phyloP scores from a whole-genome alignment of 1,140 invertebrate genomes.

The Drosophila ohnishii region DNA sequence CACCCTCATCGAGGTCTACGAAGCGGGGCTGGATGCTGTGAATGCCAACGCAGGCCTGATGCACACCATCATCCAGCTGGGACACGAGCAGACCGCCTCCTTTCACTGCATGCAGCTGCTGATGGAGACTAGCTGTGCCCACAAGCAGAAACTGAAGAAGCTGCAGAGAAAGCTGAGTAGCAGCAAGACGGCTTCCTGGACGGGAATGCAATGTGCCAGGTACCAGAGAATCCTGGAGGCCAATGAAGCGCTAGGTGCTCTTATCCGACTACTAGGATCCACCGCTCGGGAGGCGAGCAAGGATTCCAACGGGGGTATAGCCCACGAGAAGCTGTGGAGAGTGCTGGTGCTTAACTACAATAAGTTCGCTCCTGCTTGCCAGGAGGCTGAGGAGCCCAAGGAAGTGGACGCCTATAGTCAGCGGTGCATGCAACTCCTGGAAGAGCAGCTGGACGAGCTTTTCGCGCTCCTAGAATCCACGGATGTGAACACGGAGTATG shows the following conservation, averaged over 20 bases:
- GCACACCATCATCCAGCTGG: slow-evolving; percentile 85
- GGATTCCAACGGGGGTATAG: slow-evolving; percentile 68
- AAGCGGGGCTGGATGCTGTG: slow-evolving; percentile 88
- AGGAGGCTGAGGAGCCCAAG: slow-evolving; percentile 89
- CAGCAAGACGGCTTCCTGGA: slow-evolving; percentile 83
- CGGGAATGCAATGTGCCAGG: slow-evolving; percentile 85
- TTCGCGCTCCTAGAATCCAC: slow-evolving; percentile 89
- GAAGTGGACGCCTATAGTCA: slow-evolving; percentile 89
- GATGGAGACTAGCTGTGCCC: slow-evolving; percentile 88
- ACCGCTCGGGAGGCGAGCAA: slow-evolving; percentile 85
- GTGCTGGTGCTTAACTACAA: slow-evolving; percentile 66
- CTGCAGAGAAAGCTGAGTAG: slow-evolving; percentile 87
- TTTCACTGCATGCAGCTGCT: slow-evolving; percentile 90
- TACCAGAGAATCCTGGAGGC: slow-evolving; percentile 85
- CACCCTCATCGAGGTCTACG: slow-evolving; percentile 81
- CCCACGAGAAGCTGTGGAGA: slow-evolving; percentile 76
- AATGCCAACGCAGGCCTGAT: slow-evolving; percentile 87
- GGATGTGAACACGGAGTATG: slow-evolving; percentile 85
- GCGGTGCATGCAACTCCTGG: slow-evolving; percentile 84
- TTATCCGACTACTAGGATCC: slow-evolving; percentile 86
- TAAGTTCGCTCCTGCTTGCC: slow-evolving; percentile 50
- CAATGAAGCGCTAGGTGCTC: slow-evolving; percentile 85
- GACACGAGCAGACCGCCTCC: slow-evolving; percentile 86
- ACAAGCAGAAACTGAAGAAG: slow-evolving; percentile 92
- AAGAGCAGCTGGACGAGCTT: slow-evolving; percentile 86